A percentile compares a stretch with the other conserved stretches of the same genome.
Evolutionary conservation across 2,888 invertebrate genomes (phyloP).

Genomic region (Belgica antarctica): DNA sequence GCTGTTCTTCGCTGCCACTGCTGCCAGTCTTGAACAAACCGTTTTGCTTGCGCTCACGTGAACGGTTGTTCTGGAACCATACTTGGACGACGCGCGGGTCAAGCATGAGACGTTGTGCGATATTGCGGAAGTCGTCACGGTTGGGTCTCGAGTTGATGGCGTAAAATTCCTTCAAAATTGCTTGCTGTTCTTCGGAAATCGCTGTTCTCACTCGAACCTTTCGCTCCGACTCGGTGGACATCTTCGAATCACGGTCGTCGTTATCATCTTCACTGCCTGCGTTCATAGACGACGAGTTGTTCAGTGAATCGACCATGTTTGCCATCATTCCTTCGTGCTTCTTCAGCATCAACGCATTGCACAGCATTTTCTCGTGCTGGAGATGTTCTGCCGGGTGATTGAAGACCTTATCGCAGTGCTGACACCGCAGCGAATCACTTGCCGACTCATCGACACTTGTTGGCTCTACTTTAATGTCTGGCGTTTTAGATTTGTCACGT

Average conservation of each 20-base stretch:
- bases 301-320: slow-evolving; percentile 65
- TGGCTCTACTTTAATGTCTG: slow-evolving; percentile 22
- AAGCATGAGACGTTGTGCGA: slow-evolving; percentile 75
- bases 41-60: slow-evolving; percentile 74
- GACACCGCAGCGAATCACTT: slow-evolving; percentile 57
- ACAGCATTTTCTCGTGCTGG: slow-evolving; percentile 70
- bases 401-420: slow-evolving; percentile 62
- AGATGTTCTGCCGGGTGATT: slow-evolving; percentile 62
- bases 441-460: slow-evolving; percentile 49
- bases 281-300: slow-evolving; percentile 57
- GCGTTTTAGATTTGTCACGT: neutral
- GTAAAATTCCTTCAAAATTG: slow-evolving; percentile 85
- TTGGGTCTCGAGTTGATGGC: slow-evolving; percentile 88
- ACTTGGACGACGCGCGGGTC: slow-evolving; percentile 84
- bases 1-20: slow-evolving; percentile 64
- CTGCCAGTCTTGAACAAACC: slow-evolving; percentile 49
- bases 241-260: slow-evolving; percentile 58
- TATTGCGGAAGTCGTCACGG: slow-evolving; percentile 86
- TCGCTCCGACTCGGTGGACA: slow-evolving; percentile 64
- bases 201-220: slow-evolving; percentile 90
- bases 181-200: slow-evolving; percentile 90
- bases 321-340: slow-evolving; percentile 69
- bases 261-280: slow-evolving; percentile 58
- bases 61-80: slow-evolving; percentile 95
- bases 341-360: slow-evolving; percentile 58